Evolutionary conservation across 2,797 vertebrate genomes (phyloP).

Genomic region (Amphiprion clarkii): DNA sequence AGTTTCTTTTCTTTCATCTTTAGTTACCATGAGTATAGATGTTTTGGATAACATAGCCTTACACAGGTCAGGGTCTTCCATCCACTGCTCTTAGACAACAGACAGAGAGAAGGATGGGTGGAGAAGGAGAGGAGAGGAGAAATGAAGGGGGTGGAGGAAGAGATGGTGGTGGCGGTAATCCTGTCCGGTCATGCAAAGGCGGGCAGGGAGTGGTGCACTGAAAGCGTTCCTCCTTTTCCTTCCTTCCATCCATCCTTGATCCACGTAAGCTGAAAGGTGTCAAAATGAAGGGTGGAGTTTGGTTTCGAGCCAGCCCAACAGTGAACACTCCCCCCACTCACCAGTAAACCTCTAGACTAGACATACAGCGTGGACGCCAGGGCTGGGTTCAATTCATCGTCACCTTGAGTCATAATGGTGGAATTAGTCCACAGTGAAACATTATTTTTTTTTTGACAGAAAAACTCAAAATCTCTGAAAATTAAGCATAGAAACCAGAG

Average conservation of each 20-base stretch:
- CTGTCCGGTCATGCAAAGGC: constrained; percentile 85
- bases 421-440: not conserved
- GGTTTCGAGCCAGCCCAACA: constrained; percentile 93
- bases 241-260: constrained; percentile 92
- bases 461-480: too few relatives aligned
- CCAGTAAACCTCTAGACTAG: constrained; percentile 72
- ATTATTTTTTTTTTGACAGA: not conserved
- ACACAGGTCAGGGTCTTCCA: constrained; percentile 82
- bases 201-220: constrained; percentile 78
- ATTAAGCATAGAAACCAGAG: not conserved
- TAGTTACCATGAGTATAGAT: constrained; percentile 93
- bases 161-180: constrained; percentile 78
- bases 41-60: constrained; percentile 87
- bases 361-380: constrained; percentile 52
- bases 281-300: constrained; percentile 99
- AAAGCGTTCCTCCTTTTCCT: constrained; percentile 89
- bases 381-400: constrained; percentile 73
- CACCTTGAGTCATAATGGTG: constrained; percentile 30
- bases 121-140: constrained; percentile 70
- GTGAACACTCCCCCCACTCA: constrained; percentile 72
- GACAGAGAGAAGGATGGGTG: constrained; percentile 82
- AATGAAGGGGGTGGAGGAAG: constrained; percentile 68
- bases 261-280: constrained; percentile 98
- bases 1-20: constrained; percentile 76
- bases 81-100: constrained; percentile 87